Evolutionary conservation across 1,140 invertebrate genomes (phyloP).

Genomic region (Sminthurides bifidus): DNA sequence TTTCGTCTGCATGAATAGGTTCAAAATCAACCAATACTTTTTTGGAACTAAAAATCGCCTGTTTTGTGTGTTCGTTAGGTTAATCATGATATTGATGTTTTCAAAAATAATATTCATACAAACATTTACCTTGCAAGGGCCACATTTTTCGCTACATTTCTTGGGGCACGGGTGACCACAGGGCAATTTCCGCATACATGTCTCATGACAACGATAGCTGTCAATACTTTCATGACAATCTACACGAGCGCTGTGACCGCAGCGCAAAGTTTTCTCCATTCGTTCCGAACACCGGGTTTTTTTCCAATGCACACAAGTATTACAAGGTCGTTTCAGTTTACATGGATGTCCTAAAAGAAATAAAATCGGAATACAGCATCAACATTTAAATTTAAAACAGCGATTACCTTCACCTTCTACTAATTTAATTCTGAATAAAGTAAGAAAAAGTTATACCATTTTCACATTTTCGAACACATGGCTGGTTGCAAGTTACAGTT

Average conservation of each 20-base stretch:
- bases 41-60: background rate
- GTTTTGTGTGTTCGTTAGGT: background rate
- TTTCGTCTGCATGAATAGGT: background rate
- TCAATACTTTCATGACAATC: background rate
- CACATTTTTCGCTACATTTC: conserved; percentile 7
- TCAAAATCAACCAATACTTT: background rate
- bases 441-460: too few species aligned
- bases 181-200: background rate
- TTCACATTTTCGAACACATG: conserved; percentile 5
- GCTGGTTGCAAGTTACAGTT: conserved; percentile 13
- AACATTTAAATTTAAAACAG: too few species aligned
- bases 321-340: background rate
- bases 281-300: too few species aligned
- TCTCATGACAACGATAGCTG: background rate
- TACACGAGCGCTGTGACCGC: conserved; percentile 2
- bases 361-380: too few species aligned
- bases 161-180: conserved; percentile 2
- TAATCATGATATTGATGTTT: background rate
- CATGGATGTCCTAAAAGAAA: conserved; percentile 3
- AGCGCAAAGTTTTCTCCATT: background rate
- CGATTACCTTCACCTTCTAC: too few species aligned
- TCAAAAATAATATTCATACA: background rate
- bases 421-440: too few species aligned
- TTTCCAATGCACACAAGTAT: conserved; percentile 2
- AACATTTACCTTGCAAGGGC: background rate